A percentile compares a stretch with the other conserved stretches of the same genome.
Evolutionary conservation across 2,888 invertebrate genomes (phyloP).

Genomic region (Parnassius glacialis): DNA sequence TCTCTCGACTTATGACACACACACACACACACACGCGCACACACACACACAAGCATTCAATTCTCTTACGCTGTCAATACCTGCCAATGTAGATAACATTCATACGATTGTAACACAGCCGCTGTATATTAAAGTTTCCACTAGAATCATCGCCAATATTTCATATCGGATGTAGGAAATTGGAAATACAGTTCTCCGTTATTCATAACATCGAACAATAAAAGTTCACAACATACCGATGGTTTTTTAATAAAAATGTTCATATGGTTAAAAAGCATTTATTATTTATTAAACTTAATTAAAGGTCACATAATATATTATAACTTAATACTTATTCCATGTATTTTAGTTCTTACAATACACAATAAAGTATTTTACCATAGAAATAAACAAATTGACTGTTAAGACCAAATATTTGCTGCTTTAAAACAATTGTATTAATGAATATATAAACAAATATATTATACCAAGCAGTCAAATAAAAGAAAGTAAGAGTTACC

Average conservation of each 20-base stretch:
- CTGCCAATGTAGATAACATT: too few species aligned
- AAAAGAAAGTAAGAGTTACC: too few species aligned
- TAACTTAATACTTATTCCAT: not conserved
- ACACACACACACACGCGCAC: too few species aligned
- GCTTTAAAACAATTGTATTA: too few species aligned
- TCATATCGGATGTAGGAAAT: constrained; percentile 9
- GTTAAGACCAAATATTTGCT: too few species aligned
- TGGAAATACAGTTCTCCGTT: constrained; percentile 5
- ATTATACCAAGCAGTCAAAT: too few species aligned
- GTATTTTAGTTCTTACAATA: not conserved
- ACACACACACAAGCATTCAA: too few species aligned
- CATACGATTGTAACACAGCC: not conserved
- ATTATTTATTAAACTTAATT: constrained; percentile 11
- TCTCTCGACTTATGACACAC: too few species aligned
- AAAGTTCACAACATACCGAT: not conserved
- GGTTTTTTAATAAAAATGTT: not conserved
- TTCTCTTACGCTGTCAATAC: too few species aligned
- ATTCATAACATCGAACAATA: not conserved
- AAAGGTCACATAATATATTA: not conserved
- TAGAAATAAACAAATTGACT: not conserved
- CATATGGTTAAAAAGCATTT: constrained; percentile 1
- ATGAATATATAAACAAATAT: too few species aligned
- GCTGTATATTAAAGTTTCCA: constrained; percentile 1
- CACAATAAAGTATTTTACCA: not conserved
- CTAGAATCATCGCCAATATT: not conserved